These are phyloP conservation scores for Drosophila aff. DNA, from an alignment of 1,140 invertebrate genomes.

Conservation along the genomic window DNA sequence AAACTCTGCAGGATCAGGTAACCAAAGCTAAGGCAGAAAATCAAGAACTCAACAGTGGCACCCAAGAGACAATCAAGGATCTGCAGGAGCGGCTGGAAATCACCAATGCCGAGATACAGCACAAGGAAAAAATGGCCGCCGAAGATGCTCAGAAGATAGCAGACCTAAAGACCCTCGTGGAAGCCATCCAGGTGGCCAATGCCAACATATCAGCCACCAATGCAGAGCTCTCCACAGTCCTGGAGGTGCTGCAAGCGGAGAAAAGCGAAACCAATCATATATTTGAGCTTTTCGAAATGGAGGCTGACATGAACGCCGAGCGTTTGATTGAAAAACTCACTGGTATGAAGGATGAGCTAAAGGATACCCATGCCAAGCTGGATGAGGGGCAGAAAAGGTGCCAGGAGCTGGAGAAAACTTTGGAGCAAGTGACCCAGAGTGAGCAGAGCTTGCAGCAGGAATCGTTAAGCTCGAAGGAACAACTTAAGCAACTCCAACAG, in stretches of 20 bases:
- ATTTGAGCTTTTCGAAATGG: constrained; percentile 83
- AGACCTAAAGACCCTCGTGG: constrained; percentile 66
- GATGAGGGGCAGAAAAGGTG: constrained; percentile 20
- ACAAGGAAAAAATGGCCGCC: constrained; percentile 63
- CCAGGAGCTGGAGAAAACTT: constrained; percentile 19
- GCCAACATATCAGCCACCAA: constrained; percentile 76
- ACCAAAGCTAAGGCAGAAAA: constrained; percentile 46
- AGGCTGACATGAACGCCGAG: constrained; percentile 73
- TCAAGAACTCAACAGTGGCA: constrained; percentile 44
- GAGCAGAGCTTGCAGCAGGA: constrained; percentile 39
- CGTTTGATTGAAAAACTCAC: constrained; percentile 69
- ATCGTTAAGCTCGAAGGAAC: constrained; percentile 31
- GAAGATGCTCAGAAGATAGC: constrained; percentile 76
- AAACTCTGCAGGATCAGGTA: constrained; percentile 55
- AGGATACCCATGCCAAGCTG: constrained; percentile 53
- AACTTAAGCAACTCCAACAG: constrained; percentile 52
- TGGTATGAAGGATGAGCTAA: constrained; percentile 67
- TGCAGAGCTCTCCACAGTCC: constrained; percentile 65
- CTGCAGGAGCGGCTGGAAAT: constrained; percentile 68
- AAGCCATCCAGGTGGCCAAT: constrained; percentile 71
- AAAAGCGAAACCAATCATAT: constrained; percentile 78
- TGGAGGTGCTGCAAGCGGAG: constrained; percentile 73
- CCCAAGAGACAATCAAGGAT: constrained; percentile 52
- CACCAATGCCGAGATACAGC: constrained; percentile 58
- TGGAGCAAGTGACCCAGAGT: constrained; percentile 30